Evolutionary conservation across 1,140 invertebrate species (phyloP).

Genomic region (Pseudachorutes palmiensis): DNA sequence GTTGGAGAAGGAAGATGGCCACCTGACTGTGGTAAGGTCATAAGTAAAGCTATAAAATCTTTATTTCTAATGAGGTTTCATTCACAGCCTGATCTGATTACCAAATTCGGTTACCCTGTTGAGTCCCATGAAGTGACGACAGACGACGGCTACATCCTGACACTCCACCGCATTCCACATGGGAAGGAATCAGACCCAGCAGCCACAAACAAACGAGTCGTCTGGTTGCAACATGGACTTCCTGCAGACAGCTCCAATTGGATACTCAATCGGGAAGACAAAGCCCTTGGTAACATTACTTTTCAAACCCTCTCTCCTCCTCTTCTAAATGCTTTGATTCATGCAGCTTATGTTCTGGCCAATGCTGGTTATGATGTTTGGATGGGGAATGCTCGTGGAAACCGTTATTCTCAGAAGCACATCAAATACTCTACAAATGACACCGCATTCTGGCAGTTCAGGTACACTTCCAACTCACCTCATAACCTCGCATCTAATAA

Average conservation of each 20-base stretch:
- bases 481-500: no score
- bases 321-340: no score
- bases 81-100: slow-evolving; percentile 32
- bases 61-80: no score
- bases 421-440: not conserved
- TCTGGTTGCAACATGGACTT: slow-evolving; percentile 61
- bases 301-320: no score
- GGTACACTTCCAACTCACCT: not conserved
- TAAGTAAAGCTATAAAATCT: no score
- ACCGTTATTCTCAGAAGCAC: slow-evolving; percentile 41
- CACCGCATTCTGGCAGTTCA: not conserved
- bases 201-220: slow-evolving; percentile 50
- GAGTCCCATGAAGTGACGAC: slow-evolving; percentile 30
- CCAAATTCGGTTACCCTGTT: slow-evolving; percentile 23
- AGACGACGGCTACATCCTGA: slow-evolving; percentile 26
- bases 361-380: slow-evolving; percentile 45
- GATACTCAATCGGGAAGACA: slow-evolving; percentile 54
- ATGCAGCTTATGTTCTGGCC: slow-evolving; percentile 33
- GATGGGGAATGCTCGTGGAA: slow-evolving; percentile 45
- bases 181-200: no score
- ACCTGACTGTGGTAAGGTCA: no score
- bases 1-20: no score
- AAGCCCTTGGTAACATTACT: slow-evolving; percentile 54
- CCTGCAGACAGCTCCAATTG: slow-evolving; percentile 57
- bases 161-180: slow-evolving; percentile 23